Conservation (phyloP, 2,888 invertebrate species). For the Acrobasis repandana region DNA sequence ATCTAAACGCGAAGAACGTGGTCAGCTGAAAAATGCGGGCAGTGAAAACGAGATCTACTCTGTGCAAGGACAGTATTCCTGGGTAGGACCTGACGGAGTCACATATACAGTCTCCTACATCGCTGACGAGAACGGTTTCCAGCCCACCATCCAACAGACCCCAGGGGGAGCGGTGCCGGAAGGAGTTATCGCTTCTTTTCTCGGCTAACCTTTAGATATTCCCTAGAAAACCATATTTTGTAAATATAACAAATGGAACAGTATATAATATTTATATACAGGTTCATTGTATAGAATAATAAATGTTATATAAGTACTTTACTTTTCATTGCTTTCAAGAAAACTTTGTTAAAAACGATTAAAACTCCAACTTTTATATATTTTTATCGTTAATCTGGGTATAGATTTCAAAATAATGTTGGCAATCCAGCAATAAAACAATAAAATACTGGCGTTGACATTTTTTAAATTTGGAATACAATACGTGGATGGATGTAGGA, state of each 20-base stretch:
- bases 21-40: constrained; percentile 80
- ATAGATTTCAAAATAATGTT: no score
- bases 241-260: constrained; percentile 52
- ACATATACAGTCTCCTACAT: constrained; percentile 83
- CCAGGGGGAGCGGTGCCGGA: constrained; percentile 64
- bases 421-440: no score
- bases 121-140: constrained; percentile 80
- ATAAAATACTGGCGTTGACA: no score
- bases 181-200: constrained; percentile 63
- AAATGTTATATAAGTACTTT: constrained; percentile 22
- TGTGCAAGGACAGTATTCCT: constrained; percentile 82
- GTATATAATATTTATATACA: constrained; percentile 80
- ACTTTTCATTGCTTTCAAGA: neutral
- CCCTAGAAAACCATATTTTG: constrained; percentile 38
- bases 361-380: no score
- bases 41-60: constrained; percentile 81
- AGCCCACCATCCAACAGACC: constrained; percentile 71
- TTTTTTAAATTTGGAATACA: no score
- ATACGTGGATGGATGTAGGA: no score
- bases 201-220: constrained; percentile 51
- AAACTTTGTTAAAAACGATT: neutral
- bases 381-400: no score
- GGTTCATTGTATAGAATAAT: constrained; percentile 40
- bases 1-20: constrained; percentile 80
- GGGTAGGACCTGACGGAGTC: constrained; percentile 81